phyloP scores from a whole-genome alignment of 2,113 vertebrate genomes.

The Myodes glareolus region DNA sequence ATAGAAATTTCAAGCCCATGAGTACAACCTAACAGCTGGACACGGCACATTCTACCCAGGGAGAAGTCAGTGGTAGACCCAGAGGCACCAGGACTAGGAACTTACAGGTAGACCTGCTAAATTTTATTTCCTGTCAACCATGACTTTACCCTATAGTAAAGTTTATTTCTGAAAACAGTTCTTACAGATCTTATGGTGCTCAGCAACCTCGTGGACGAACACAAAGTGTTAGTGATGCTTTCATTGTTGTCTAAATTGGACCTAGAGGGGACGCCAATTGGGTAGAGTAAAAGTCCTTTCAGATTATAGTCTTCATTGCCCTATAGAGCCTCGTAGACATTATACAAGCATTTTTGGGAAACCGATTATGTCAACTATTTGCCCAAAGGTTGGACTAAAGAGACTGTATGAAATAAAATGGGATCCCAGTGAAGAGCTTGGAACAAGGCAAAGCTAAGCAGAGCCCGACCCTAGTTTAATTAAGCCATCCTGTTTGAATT shows the following conservation, averaged over 20 bases:
- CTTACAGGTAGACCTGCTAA: neutral
- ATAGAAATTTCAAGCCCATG: neutral
- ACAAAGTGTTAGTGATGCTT: neutral
- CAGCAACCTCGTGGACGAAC: neutral
- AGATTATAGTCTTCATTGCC: constrained; percentile 32
- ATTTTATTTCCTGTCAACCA: neutral
- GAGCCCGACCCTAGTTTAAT: neutral
- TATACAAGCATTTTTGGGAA: constrained; percentile 32
- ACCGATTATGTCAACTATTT: constrained; percentile 4
- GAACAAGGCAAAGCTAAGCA: constrained; percentile 16
- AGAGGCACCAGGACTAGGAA: neutral
- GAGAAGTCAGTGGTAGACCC: neutral
- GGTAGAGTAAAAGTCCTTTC: neutral
- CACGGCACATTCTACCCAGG: neutral
- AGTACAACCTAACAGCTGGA: neutral
- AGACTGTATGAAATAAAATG: neutral
- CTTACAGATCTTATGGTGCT: neutral
- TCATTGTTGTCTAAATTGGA: constrained; percentile 36
- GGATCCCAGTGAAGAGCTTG: neutral
- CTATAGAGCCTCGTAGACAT: neutral
- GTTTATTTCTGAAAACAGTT: neutral
- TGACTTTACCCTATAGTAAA: neutral
- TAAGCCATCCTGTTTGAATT: neutral
- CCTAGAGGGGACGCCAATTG: neutral
- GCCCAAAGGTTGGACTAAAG: neutral